Evolutionary conservation across 2,113 vertebrate genomes (phyloP).

Genomic region (Melanostigma gelatinosum): DNA sequence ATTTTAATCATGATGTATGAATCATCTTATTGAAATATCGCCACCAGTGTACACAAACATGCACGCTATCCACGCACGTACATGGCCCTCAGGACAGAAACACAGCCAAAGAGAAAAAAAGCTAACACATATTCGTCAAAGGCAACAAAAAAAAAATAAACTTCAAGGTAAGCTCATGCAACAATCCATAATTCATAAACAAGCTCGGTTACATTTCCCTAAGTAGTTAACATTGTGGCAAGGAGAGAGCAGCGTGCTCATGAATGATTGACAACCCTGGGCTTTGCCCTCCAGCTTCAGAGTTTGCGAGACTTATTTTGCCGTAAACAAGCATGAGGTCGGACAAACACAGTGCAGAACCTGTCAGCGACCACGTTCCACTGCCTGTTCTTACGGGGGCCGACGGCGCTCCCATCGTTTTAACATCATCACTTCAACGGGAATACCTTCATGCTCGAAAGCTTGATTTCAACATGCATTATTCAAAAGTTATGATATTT

Average conservation of each 20-base stretch:
- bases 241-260: constrained; percentile 40
- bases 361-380: not conserved
- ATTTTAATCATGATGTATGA: not conserved
- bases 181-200: constrained; percentile 49
- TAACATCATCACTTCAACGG: not conserved
- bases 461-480: not conserved
- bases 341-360: not conserved
- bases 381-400: not conserved
- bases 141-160: constrained; percentile 2
- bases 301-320: constrained; percentile 25
- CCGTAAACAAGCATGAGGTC: constrained; percentile 37
- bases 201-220: constrained; percentile 50
- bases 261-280: constrained; percentile 57
- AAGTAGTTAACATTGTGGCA: constrained; percentile 38
- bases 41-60: not conserved
- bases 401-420: not conserved
- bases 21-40: not conserved
- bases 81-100: not conserved
- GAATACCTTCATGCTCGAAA: not conserved
- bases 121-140: not conserved
- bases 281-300: constrained; percentile 33
- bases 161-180: constrained; percentile 24
- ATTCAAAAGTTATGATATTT: not conserved
- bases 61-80: not conserved
- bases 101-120: constrained; percentile 5